phyloP scores from a whole-genome alignment of 1,140 invertebrate species.

The Pectinophora gossypiella region DNA sequence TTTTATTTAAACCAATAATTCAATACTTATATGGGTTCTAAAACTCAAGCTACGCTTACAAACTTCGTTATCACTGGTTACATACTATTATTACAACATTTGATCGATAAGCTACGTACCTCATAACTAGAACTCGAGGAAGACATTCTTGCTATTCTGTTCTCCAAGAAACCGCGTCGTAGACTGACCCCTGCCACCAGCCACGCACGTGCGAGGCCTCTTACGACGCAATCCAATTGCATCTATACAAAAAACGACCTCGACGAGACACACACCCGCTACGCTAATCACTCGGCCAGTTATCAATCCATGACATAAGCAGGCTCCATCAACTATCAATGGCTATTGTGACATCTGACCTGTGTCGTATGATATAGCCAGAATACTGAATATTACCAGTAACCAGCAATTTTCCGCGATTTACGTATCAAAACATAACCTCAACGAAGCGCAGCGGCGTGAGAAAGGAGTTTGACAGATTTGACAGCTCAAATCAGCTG shows the following conservation, averaged over 20 bases:
- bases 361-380: not conserved
- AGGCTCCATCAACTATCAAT: not conserved
- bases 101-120: too few relatives aligned
- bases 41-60: too few relatives aligned
- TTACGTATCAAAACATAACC: not conserved
- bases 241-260: slow-evolving; percentile 30
- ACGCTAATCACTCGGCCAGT: slow-evolving; percentile 13
- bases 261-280: slow-evolving; percentile 6
- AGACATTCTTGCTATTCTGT: slow-evolving; percentile 45
- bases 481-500: too few relatives aligned
- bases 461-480: not conserved
- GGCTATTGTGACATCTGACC: not conserved
- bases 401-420: not conserved
- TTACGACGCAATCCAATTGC: slow-evolving; percentile 21
- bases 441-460: too few relatives aligned
- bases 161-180: slow-evolving; percentile 33
- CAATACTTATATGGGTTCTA: too few relatives aligned
- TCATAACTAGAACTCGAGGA: slow-evolving; percentile 46
- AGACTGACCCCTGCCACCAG: slow-evolving; percentile 36
- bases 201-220: slow-evolving; percentile 3
- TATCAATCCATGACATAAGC: slow-evolving; percentile 21
- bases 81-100: too few relatives aligned
- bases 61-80: too few relatives aligned
- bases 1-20: too few relatives aligned
- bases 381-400: not conserved